Evolutionary conservation across 2,888 invertebrate genomes (phyloP).

Genomic region (Noctua pronuba): DNA sequence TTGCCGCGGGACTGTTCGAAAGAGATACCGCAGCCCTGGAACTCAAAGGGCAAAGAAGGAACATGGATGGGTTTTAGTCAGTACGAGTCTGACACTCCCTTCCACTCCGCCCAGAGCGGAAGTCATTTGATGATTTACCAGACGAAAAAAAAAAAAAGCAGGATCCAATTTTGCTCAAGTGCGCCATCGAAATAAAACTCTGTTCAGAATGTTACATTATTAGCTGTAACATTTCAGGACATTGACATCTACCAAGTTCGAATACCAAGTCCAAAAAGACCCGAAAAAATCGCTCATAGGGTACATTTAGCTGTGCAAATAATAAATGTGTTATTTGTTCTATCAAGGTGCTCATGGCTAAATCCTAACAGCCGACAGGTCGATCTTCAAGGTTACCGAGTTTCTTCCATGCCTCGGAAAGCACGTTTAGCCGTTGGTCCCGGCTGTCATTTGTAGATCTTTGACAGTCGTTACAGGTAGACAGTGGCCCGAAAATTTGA

Average conservation of each 20-base stretch:
- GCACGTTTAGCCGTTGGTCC: neutral
- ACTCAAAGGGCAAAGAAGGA: too few species aligned
- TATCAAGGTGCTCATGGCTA: neutral
- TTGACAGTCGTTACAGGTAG: neutral
- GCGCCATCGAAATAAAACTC: neutral
- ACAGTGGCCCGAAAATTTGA: neutral
- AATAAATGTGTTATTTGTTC: neutral
- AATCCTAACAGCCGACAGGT: neutral
- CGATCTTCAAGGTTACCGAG: neutral
- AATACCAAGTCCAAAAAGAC: too few species aligned
- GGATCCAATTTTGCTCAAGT: neutral
- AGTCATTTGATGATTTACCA: too few species aligned
- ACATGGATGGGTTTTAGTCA: too few species aligned
- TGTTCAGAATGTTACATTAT: too few species aligned
- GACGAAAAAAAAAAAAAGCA: too few species aligned
- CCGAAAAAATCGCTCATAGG: too few species aligned
- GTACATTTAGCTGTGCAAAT: neutral
- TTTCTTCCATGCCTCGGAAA: neutral
- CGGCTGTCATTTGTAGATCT: neutral
- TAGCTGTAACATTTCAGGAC: neutral
- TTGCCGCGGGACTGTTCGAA: too few species aligned
- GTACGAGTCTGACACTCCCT: too few species aligned
- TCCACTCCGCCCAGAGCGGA: too few species aligned
- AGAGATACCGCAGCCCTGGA: too few species aligned
- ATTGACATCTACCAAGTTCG: too few species aligned